Evolutionary conservation across 1,140 invertebrate species (phyloP).

Genomic region (Nasonia vitripennis): DNA sequence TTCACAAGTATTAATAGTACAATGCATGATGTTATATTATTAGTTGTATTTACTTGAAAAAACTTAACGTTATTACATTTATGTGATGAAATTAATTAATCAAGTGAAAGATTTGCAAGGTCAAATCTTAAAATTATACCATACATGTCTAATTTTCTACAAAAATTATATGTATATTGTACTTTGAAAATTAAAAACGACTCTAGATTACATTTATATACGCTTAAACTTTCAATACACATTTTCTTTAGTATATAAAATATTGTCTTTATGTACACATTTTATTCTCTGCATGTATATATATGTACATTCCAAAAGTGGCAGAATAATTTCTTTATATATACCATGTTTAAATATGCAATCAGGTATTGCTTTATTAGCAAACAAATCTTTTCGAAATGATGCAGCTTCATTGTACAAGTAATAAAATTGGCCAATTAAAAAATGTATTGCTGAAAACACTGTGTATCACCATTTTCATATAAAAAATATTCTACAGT

Average conservation of each 20-base stretch:
- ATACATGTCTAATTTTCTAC: constrained; percentile 5
- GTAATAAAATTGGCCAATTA: background rate
- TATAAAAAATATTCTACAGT: background rate
- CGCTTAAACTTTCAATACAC: constrained; percentile 5
- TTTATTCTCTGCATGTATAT: background rate
- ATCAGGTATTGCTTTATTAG: background rate
- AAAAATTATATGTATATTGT: too few relatives aligned
- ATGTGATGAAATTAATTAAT: constrained; percentile 22
- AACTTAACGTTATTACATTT: too few relatives aligned
- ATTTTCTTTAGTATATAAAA: constrained; percentile 38
- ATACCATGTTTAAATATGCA: background rate
- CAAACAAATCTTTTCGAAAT: background rate
- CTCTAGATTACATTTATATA: constrained; percentile 16
- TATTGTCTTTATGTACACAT: constrained; percentile 43
- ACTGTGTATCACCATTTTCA: background rate
- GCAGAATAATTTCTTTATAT: constrained; percentile 5
- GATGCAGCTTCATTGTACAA: background rate
- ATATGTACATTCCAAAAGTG: constrained; percentile 26
- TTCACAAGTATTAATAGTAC: background rate
- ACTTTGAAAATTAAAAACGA: too few relatives aligned
- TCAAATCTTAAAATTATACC: background rate
- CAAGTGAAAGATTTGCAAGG: constrained; percentile 40
- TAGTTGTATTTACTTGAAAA: too few relatives aligned
- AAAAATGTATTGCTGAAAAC: background rate
- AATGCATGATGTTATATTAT: too few relatives aligned